These are phyloP conservation scores for Mionectes olivaceus DNA, from an alignment of 2,797 vertebrate genomes.

Conservation along the genomic window DNA sequence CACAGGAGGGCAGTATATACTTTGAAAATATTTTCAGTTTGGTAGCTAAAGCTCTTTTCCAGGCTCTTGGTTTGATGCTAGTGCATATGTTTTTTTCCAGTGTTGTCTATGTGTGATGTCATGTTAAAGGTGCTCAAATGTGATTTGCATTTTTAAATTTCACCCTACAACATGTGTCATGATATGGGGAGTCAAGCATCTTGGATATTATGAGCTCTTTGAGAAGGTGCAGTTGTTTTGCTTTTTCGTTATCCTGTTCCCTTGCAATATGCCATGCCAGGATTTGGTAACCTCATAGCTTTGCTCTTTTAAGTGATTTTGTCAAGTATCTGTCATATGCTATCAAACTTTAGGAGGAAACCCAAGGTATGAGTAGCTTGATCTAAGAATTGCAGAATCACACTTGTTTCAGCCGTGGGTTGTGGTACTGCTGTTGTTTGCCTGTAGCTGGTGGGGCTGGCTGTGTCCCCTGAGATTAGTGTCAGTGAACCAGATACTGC, in stretches of 20 bases:
- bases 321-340: not conserved
- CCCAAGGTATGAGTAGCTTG: not conserved
- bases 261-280: not conserved
- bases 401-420: rapidly evolving
- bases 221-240: not conserved
- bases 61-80: not conserved
- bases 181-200: not conserved
- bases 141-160: not conserved
- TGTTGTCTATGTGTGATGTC: not conserved
- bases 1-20: constrained; percentile 72
- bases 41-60: not conserved
- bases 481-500: not conserved
- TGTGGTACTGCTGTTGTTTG: not conserved
- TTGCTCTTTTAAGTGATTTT: not conserved
- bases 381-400: not conserved
- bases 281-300: not conserved
- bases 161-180: not conserved
- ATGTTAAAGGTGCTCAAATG: not conserved
- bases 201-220: not conserved
- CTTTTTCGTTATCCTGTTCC: not conserved
- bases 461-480: not conserved
- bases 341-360: not conserved
- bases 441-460: not conserved
- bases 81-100: not conserved
- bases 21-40: not conserved